Evolutionary conservation across 2,797 vertebrate species (phyloP).

Genomic region (Schizopygopsis pylzovi): DNA sequence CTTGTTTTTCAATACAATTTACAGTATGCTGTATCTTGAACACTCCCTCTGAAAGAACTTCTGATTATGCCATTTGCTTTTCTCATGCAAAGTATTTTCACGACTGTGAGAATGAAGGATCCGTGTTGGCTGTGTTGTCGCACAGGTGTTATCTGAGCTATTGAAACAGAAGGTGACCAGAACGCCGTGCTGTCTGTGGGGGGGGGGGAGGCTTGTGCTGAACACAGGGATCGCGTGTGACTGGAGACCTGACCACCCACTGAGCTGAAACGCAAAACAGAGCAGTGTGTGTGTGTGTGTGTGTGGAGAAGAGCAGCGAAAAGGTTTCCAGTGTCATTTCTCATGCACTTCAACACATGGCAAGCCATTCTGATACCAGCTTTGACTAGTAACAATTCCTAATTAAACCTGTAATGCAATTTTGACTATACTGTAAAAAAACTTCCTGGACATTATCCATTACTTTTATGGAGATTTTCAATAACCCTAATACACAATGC

Average conservation of each 20-base stretch:
- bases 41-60: neutral
- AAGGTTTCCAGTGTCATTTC: conserved; percentile 21
- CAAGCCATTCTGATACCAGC: neutral
- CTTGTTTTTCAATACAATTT: neutral
- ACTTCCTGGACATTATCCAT: neutral
- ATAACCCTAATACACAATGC: neutral
- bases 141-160: conserved; percentile 49
- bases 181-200: conserved; percentile 41
- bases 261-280: conserved; percentile 65
- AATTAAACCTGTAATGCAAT: neutral
- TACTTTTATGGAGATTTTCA: neutral
- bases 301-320: conserved; percentile 46
- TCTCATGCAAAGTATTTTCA: neutral
- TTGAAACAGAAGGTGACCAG: conserved; percentile 45
- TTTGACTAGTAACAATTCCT: neutral
- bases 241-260: conserved; percentile 69
- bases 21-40: neutral
- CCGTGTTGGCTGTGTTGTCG: conserved; percentile 35
- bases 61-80: neutral
- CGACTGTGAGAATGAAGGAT: neutral
- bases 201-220: conserved; percentile 34
- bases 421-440: neutral
- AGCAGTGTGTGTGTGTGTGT: conserved; percentile 42
- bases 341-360: neutral
- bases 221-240: conserved; percentile 66